Evolutionary conservation across 2,113 vertebrate genomes (phyloP), one percentile per base, ranked within the genome.

Genomic region (Coregonus clupeaformis): DNA sequence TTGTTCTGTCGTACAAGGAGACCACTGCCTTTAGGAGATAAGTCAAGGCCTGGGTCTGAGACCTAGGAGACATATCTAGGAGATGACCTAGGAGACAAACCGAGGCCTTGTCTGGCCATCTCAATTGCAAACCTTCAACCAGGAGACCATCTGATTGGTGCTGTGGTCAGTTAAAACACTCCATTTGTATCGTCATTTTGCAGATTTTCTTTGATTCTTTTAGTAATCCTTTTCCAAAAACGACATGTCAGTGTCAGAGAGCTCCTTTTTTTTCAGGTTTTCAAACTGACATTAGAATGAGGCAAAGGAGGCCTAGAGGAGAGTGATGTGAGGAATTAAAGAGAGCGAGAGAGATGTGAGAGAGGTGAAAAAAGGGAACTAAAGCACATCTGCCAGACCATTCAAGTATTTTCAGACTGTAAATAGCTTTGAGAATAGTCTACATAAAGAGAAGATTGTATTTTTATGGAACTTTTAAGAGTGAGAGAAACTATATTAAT

Each of bases 381-480:
- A 73, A 86, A 88, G 82, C 75, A 86, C 86, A 90, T 80, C 57
- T 27, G 27, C n/a, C 30, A 18, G 72, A 69, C 65, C 74, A 59
- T 81, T 87, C 77, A 84, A 80, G 74, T 85, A 66, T 85, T 86
- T 87, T 82, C 60, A 76, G 78, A 75, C n/a, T 91, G 90, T 91
- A 91, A 84, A 90, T 90, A 90, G 55, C 12, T 76, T 81, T 81
- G 74, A 79, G 68, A 77, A 77, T 68, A 18, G 64, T 74, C 69
- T 86, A 77, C 77, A 77, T 74, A 64, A 69, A 47, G 68, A 86
- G 30, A 68, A 86, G 30, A 68, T 24, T 86, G 82, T 92, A 91
- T 92, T 93, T 92, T 91, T 92, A 84, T 92, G 88, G 77, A 80
- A 70, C 67, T 82, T 79, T 42, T 77, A 81, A 77, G n/a, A 65